Conservation (phyloP, 2,113 vertebrate species). For the Dinomys branickii region DNA sequence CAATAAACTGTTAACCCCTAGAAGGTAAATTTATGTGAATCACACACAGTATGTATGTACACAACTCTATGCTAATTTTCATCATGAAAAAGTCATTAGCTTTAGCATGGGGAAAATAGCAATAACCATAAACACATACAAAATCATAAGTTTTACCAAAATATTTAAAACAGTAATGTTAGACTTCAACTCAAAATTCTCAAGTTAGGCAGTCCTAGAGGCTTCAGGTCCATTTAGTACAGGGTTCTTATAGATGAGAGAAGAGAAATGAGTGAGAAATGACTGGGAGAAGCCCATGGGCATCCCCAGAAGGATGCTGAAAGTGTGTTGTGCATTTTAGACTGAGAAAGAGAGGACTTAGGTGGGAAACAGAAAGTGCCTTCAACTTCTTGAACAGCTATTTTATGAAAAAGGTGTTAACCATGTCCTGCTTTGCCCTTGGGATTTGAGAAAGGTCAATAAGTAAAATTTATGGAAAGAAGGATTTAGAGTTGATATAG, state of each 20-base stretch:
- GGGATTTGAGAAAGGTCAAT: background rate
- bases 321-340: background rate
- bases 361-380: background rate
- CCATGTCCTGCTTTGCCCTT: background rate
- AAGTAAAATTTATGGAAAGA: background rate
- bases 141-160: background rate
- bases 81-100: background rate
- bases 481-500: slow-evolving; percentile 8
- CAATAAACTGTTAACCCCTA: background rate
- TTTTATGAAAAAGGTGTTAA: slow-evolving; percentile 24
- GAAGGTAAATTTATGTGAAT: background rate
- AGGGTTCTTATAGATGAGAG: background rate
- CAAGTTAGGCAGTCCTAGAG: background rate
- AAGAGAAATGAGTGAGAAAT: background rate
- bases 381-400: slow-evolving; percentile 6
- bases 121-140: background rate
- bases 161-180: background rate
- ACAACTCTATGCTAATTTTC: background rate
- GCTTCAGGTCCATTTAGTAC: background rate
- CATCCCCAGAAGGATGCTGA: background rate
- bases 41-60: background rate
- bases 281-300: background rate
- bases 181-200: background rate
- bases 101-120: slow-evolving; percentile 4
- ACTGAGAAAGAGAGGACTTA: background rate